These are phyloP conservation scores for Xiphophorus maculatus DNA, from an alignment of 2,113 vertebrate genomes.

Conservation along the genomic window DNA sequence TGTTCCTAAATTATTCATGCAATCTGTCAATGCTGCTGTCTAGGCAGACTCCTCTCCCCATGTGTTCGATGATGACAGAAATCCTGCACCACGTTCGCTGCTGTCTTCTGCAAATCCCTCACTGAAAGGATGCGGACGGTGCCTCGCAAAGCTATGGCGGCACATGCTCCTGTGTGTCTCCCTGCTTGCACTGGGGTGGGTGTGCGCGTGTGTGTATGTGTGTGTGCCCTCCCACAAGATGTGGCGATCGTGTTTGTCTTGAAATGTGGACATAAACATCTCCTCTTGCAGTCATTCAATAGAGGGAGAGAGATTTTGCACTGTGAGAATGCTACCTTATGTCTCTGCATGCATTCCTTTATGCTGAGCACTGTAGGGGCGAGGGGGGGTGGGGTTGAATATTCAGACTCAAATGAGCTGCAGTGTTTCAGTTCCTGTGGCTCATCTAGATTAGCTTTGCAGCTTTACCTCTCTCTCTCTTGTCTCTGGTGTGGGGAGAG, in stretches of 20 bases:
- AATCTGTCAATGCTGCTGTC: slow-evolving; percentile 77
- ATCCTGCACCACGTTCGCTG: slow-evolving; percentile 60
- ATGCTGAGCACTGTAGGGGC: slow-evolving; percentile 1
- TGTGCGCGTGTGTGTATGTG: background rate
- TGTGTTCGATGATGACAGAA: slow-evolving; percentile 66
- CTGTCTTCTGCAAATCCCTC: slow-evolving; percentile 61
- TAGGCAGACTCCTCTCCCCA: slow-evolving; percentile 59
- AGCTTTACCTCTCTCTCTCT: slow-evolving; percentile 3
- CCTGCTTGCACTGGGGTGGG: background rate
- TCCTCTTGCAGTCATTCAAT: background rate
- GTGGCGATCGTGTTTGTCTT: background rate
- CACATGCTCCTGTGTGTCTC: slow-evolving; percentile 19
- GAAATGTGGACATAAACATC: background rate
- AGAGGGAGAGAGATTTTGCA: slow-evolving; percentile 2
- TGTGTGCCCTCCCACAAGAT: background rate
- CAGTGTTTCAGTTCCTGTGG: background rate
- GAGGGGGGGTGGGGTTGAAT: slow-evolving; percentile 9
- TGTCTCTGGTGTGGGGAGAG: too few species aligned
- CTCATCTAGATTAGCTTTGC: background rate
- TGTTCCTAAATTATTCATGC: slow-evolving; percentile 79
- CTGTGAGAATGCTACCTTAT: slow-evolving; percentile 14
- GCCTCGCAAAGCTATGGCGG: slow-evolving; percentile 20
- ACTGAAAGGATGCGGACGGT: slow-evolving; percentile 15
- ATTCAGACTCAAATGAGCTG: slow-evolving; percentile 25
- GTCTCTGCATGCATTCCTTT: slow-evolving; percentile 22